phyloP scores from a whole-genome alignment of 2,113 vertebrate species.

The Rattus rattus region DNA sequence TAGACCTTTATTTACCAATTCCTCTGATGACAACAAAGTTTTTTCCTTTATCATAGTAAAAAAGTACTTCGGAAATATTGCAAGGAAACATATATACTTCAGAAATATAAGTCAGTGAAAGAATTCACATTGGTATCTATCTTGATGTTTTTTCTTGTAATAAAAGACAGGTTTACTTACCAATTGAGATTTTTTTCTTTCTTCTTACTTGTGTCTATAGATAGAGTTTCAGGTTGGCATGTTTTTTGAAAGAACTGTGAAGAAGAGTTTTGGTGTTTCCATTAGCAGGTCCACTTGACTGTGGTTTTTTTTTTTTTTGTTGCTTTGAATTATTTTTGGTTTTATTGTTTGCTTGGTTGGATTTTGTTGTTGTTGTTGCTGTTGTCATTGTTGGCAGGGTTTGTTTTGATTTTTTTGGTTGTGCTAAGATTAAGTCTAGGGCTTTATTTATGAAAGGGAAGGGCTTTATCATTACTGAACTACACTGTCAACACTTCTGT shows the following conservation, averaged over 20 bases:
- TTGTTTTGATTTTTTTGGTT: not conserved
- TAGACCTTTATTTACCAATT: not conserved
- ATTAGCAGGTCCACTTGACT: not conserved
- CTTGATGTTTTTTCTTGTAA: not conserved
- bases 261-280: not conserved
- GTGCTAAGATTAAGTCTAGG: not conserved
- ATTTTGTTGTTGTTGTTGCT: too few relatives aligned
- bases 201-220: not conserved
- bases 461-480: not conserved
- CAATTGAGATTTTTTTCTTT: not conserved
- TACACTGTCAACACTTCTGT: not conserved
- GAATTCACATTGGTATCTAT: not conserved
- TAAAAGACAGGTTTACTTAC: not conserved
- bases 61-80: not conserved
- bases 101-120: not conserved
- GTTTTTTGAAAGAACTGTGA: constrained; percentile 6
- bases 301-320: too few relatives aligned
- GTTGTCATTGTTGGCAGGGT: too few relatives aligned
- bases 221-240: not conserved
- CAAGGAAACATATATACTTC: not conserved
- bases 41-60: constrained; percentile 41
- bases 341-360: not conserved
- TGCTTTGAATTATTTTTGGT: not conserved
- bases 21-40: not conserved
- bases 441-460: not conserved